Conservation (phyloP, 2,888 invertebrate species). For the Anthophora plumipes region DNA sequence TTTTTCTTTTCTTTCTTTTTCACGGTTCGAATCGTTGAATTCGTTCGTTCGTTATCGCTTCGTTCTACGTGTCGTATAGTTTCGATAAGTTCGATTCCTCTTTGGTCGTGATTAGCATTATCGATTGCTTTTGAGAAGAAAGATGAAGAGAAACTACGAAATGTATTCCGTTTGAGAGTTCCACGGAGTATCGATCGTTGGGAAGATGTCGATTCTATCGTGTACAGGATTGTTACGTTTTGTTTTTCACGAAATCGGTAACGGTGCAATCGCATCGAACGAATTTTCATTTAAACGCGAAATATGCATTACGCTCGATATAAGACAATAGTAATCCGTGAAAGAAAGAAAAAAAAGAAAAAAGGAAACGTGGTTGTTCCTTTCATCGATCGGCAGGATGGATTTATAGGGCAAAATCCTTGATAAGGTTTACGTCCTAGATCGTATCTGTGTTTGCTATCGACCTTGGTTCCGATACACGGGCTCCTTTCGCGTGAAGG, state of each 20-base stretch:
- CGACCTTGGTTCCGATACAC: constrained; percentile 10
- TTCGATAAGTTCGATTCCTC: constrained; percentile 5
- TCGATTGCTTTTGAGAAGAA: background rate
- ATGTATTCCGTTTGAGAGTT: too few species aligned
- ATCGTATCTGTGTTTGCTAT: constrained; percentile 28
- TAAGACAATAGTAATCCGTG: constrained; percentile 35
- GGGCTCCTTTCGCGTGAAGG: constrained; percentile 40
- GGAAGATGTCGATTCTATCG: background rate
- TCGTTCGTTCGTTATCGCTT: background rate
- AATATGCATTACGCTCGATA: constrained; percentile 20
- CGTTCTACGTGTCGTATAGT: background rate
- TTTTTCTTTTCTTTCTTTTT: too few species aligned
- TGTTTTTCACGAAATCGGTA: background rate
- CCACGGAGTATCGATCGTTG: background rate
- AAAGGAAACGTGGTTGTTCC: constrained; percentile 23
- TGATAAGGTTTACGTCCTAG: constrained; percentile 36
- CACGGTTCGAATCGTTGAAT: background rate
- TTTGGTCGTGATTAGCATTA: constrained; percentile 3
- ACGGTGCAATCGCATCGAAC: constrained; percentile 7
- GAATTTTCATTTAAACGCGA: constrained; percentile 18
- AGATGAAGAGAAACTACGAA: background rate
- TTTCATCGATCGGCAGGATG: constrained; percentile 22
- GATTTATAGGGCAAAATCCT: constrained; percentile 35
- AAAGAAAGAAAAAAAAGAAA: too few species aligned
- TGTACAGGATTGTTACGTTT: constrained; percentile 9